Evolutionary conservation across 2,888 invertebrate genomes (phyloP), one percentile per base, ranked within the genome.

Genomic region (Cheilosia grossa): DNA sequence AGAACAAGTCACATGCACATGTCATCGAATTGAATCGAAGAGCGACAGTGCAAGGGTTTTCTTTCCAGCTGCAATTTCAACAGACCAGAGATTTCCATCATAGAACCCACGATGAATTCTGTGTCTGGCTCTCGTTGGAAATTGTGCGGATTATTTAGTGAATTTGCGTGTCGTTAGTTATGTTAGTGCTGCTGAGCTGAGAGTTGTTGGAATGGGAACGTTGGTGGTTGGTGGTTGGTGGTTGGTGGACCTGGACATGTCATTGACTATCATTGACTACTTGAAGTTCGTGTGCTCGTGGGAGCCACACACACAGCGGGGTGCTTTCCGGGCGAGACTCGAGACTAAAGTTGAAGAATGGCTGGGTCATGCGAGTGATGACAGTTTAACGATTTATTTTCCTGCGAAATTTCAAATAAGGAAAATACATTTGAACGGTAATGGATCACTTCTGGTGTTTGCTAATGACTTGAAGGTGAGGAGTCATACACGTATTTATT

Each of bases 1-100:
- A 83, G 74, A 80, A 80, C 83, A 80, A 83, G 83, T 74, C 80
- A 30, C 49, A 42, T 80, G 80, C 82, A 77, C 73, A 80, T 83
- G 83, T 80, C 82, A 79, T 73, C 63, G 58, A 72, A 72, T 63
- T n/a, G 67, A 69, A 69, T 82, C 73, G 83, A 74, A 70, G 69
- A 74, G 53, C 54, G 74, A 73, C 64, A 72, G 42, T 64, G 77
- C 69, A 77, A 70, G 77, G 66, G 78, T 66, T 54, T 78, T n/a
- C 59, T 54, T 78, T 19, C 40, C 40, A 40, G 42, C 40, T 21
- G 42, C 37, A 33, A 15, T 15, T 4, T 27, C 6, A 17, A n/a
- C 54, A 13, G 30, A 17, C 47, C 15, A 21, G 27, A 44, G 63
- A 63, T 47, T 63, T 63, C n/a, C 47, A 63, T 63, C 47, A 30